These are phyloP conservation scores for Actinemys pallida DNA, from an alignment of 2,113 vertebrate genomes.

Conservation along the genomic window DNA sequence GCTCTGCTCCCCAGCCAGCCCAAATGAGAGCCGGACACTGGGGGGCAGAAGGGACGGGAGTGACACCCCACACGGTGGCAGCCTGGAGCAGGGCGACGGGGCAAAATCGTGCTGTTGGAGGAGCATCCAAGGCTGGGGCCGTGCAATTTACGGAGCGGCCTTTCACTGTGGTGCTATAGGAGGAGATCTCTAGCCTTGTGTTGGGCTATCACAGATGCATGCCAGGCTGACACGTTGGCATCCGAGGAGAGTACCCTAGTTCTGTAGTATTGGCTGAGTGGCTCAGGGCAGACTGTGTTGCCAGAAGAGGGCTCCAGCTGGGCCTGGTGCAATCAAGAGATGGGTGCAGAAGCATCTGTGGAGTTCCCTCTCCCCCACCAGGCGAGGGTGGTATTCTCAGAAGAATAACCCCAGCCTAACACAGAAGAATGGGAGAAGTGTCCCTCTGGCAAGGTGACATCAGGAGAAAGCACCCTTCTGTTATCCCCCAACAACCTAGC, in stretches of 20 bases:
- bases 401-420: not conserved
- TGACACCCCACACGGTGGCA: not conserved
- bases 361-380: not conserved
- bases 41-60: not conserved
- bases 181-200: not conserved
- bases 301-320: not conserved
- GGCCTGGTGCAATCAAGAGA: not conserved
- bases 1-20: not conserved
- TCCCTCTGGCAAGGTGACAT: not conserved
- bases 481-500: not conserved
- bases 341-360: not conserved
- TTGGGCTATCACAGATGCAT: not conserved
- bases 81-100: not conserved
- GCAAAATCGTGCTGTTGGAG: not conserved
- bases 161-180: not conserved
- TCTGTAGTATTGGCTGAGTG: not conserved
- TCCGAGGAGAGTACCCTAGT: not conserved
- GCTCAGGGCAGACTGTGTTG: not conserved
- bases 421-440: not conserved
- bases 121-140: not conserved
- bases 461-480: not conserved
- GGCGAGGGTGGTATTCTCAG: too few relatives aligned
- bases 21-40: too few relatives aligned
- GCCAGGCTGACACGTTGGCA: not conserved
- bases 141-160: too few relatives aligned